Evolutionary conservation across 1,140 invertebrate species (phyloP), one percentile per base, ranked within the genome.

Genomic region (Sinella curviseta): DNA sequence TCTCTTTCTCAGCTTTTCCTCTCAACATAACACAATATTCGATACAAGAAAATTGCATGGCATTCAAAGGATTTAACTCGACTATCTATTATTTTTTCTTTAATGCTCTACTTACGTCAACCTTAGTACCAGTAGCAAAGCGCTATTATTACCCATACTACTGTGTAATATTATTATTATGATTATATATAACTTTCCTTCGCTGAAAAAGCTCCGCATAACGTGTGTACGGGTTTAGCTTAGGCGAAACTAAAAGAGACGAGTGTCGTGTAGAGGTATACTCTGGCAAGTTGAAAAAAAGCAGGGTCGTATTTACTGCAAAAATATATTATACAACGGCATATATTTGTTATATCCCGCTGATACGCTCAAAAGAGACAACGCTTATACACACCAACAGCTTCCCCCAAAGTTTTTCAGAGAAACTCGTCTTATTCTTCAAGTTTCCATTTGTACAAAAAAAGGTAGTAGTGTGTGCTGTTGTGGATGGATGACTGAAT

Each of bases 81-180:
- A 30, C 65, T 70, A 60, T 12, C 55, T 60, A 60, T 60, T 60
- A 60, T 70, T 70, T 33, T 70, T 70, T 70, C 65, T 33, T 70
- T 31, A 70, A 70, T 70, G 65, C 30, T 70, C 65, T 33, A 70
- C 65, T 70, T 70, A 33, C 65, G 31, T 70, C 65, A 33, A 30
- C 26, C 65, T 31, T 70, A 60, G 39, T 48, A n/a, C n/a, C n/a
- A n/a, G n/a, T n/a, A n/a, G n/a, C n/a, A n/a, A n/a, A n/a, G n/a
- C n/a, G n/a, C n/a, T n/a, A n/a, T n/a, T n/a, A n/a, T n/a, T n/a
- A n/a, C n/a, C n/a, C n/a, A n/a, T n/a, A n/a, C n/a, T n/a, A n/a
- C n/a, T 48, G 39, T 48, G 39, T 48, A 8, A 48, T 48, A 48
- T 48, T 48, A 48, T 48, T 48, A 48, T 48, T 48, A 48, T 48